phyloP scores from a whole-genome alignment of 2,113 vertebrate species.

The Bungarus multicinctus region DNA sequence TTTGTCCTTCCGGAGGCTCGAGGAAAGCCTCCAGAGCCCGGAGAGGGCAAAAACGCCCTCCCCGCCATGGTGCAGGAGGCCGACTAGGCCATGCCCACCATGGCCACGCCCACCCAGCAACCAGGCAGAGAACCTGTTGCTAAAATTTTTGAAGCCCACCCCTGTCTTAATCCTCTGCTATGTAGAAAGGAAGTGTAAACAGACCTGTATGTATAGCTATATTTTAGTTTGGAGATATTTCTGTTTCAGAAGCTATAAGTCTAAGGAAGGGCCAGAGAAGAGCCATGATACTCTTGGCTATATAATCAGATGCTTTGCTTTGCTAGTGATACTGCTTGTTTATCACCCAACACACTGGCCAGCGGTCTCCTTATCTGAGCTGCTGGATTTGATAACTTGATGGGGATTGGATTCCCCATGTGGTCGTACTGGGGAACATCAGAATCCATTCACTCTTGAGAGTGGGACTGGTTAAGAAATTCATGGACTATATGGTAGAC shows the following conservation, averaged over 20 bases:
- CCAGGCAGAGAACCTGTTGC: too few relatives aligned
- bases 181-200: neutral
- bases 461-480: neutral
- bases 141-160: too few relatives aligned
- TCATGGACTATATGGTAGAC: neutral
- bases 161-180: neutral
- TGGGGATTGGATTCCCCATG: neutral
- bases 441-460: neutral
- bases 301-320: neutral
- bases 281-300: neutral
- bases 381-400: neutral
- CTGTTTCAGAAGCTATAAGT: neutral
- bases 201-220: neutral
- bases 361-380: neutral
- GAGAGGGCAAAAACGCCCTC: too few relatives aligned
- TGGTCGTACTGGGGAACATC: neutral
- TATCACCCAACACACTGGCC: neutral
- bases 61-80: too few relatives aligned
- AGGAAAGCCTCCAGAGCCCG: too few relatives aligned
- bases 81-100: too few relatives aligned
- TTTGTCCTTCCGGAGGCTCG: too few relatives aligned
- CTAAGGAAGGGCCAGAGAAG: neutral
- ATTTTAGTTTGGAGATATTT: neutral
- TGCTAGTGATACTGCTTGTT: neutral
- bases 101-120: too few relatives aligned